Base-by-base conservation (phyloP, 2,113 vertebrate species). In the Carettochelys insculpta region DNA sequence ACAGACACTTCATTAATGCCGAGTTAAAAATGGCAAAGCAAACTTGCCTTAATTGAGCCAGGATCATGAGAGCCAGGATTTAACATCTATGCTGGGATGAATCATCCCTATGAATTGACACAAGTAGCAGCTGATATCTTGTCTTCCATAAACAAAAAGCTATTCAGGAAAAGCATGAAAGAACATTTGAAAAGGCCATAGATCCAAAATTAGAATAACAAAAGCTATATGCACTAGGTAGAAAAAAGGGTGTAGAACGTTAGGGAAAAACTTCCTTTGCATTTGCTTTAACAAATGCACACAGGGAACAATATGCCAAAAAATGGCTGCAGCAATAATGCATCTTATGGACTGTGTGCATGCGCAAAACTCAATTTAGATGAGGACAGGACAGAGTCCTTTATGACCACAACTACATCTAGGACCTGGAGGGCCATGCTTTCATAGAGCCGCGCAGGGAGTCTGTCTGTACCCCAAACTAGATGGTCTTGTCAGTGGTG, bases 1-100 rank as follows among this genome's bases (percentile, higher is more conserved):
- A 68, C 53, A 71, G 91, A 50, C 52, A 89, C 77, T 95, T 93
- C 83, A 93, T 93, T 88, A 91, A 82, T 3, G 0, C 54, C 38
- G 31, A 87, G 82, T 85, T 92, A 45, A 87, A 91, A 85, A 43
- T 16, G 54, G 20, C 61, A 85, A 53, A 56, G 53, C 43, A 87
- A 65, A 85, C 43, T n/a, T 68, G 13, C 5, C 79, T 90, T 79
- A 83, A 85, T 54, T 90, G n/a, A 38, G 2, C 34, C 11, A 38
- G 47, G n/a, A 79, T 78, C 24, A 27, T 45, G 48, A 27, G 1
- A 85, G 38, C n/a, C 31, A 20, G 47, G 7, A 20, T 80, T 56
- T 83, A 80, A 38, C 81, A 79, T 84, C 19, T 81, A 48, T 4
- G 80, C 17, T 11, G 31, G 58, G 31, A 61, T 65, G 81, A 81